Conservation (phyloP, 2,113 vertebrate genomes). For the Antechinus stuartii region DNA sequence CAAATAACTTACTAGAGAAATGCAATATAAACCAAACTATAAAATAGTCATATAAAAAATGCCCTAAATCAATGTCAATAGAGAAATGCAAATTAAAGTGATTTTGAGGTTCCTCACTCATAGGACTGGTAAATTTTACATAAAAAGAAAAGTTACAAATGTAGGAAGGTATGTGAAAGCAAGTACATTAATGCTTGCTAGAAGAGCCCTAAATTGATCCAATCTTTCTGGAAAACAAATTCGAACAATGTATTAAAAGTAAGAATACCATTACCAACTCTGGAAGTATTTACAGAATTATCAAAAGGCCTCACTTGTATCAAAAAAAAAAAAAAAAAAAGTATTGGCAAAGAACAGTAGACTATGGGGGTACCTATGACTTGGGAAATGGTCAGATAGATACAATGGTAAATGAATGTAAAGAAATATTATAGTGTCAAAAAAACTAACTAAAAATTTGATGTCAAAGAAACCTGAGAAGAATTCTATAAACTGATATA, state of each 20-base stretch:
- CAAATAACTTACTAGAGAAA: not conserved
- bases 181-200: not conserved
- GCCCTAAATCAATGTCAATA: not conserved
- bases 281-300: not conserved
- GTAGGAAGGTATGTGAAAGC: not conserved
- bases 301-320: not conserved
- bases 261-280: not conserved
- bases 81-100: not conserved
- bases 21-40: not conserved
- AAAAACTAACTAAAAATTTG: not conserved
- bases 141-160: not conserved
- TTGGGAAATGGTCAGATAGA: not conserved
- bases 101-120: not conserved
- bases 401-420: not conserved
- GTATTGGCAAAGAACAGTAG: not conserved
- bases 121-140: not conserved
- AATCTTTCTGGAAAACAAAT: not conserved
- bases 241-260: not conserved
- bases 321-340: not conserved
- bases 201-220: not conserved
- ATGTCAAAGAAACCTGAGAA: not conserved
- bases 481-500: not conserved
- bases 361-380: not conserved
- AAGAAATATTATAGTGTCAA: not conserved
- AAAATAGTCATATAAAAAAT: not conserved